phyloP scores from a whole-genome alignment of 1,140 invertebrate species.

The Elymnias hypermnestra region DNA sequence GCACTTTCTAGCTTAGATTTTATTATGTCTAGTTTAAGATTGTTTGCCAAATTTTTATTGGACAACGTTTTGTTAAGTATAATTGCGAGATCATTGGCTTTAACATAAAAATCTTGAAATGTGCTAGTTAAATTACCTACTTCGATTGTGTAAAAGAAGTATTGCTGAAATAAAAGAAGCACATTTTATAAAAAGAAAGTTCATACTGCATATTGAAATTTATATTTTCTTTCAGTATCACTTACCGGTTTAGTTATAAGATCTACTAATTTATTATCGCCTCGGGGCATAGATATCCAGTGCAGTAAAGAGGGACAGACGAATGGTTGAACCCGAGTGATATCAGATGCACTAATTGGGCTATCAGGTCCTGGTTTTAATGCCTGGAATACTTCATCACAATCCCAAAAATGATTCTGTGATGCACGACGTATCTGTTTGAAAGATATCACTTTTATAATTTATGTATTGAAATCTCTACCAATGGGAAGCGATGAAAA shows the following conservation, averaged over 20 bases:
- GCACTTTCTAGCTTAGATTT: conserved; percentile 33
- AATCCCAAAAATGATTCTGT: conserved; percentile 68
- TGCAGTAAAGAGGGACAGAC: conserved; percentile 63
- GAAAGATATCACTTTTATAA: background rate
- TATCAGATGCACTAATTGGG: conserved; percentile 23
- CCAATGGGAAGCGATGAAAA: no score
- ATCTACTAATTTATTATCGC: conserved; percentile 64
- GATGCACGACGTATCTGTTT: conserved; percentile 54
- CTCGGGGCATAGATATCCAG: conserved; percentile 63
- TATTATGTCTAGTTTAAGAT: conserved; percentile 32
- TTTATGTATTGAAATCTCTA: no score
- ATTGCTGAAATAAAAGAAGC: conserved; percentile 49
- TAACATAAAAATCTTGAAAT: conserved; percentile 46
- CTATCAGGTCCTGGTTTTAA: conserved; percentile 43
- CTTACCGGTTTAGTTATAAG: conserved; percentile 65
- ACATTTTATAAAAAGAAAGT: background rate
- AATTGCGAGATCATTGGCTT: conserved; percentile 34
- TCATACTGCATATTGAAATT: background rate
- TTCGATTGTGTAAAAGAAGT: conserved; percentile 52
- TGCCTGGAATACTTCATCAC: conserved; percentile 44
- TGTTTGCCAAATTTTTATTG: conserved; percentile 35
- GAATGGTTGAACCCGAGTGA: conserved; percentile 43
- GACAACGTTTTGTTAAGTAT: conserved; percentile 37
- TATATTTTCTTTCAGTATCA: conserved; percentile 8
- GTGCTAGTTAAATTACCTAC: conserved; percentile 46